Conservation (phyloP, 2,113 vertebrate genomes). For the Corythoichthys intestinalis region DNA sequence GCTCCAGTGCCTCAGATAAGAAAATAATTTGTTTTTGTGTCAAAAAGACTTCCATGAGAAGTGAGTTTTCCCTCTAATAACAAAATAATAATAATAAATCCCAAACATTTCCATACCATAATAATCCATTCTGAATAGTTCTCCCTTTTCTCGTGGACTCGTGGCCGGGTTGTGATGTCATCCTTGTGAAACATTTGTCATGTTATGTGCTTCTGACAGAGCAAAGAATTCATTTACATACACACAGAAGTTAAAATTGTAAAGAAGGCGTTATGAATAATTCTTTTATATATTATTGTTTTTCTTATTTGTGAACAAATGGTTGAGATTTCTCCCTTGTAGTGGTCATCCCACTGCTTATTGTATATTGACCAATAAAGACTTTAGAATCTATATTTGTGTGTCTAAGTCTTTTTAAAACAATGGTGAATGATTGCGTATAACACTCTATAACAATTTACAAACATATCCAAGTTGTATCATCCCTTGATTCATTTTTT, state of each 20-base stretch:
- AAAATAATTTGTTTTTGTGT: not conserved
- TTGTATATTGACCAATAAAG: constrained; percentile 97
- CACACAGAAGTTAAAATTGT: constrained; percentile 61
- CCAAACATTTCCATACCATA: not conserved
- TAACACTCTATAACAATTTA: no score
- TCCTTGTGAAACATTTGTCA: constrained; percentile 65
- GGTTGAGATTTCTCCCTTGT: constrained; percentile 71
- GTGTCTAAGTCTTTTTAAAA: not conserved
- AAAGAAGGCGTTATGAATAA: constrained; percentile 64
- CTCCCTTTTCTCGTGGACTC: constrained; percentile 16
- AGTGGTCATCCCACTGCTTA: constrained; percentile 83
- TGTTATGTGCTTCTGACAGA: constrained; percentile 48
- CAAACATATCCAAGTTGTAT: no score
- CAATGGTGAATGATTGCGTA: not conserved
- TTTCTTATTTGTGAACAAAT: constrained; percentile 71
- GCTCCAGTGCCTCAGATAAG: not conserved
- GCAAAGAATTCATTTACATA: constrained; percentile 67
- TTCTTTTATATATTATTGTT: constrained; percentile 73
- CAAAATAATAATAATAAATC: not conserved
- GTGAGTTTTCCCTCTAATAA: constrained; percentile 5
- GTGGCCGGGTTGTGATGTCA: constrained; percentile 66
- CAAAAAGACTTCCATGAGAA: not conserved
- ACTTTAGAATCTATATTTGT: constrained; percentile 76
- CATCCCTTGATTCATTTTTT: no score
- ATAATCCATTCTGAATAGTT: constrained; percentile 8